Conservation (phyloP, 2,113 vertebrate genomes). For the Rutilus rutilus region DNA sequence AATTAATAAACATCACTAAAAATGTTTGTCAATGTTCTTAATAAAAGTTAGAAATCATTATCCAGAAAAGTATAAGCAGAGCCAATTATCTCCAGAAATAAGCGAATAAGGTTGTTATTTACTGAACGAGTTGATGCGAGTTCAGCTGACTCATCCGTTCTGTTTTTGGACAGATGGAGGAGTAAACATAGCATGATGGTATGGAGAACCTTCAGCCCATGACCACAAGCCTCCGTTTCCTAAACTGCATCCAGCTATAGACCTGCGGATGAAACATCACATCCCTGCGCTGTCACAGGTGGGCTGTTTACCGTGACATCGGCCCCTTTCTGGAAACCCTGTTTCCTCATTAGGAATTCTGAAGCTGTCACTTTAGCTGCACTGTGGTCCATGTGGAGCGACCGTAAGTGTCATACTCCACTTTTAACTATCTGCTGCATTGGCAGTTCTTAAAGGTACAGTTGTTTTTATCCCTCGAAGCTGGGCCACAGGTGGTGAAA, state of each 20-base stretch:
- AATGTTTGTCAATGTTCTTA: not conserved
- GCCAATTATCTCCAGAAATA: not conserved
- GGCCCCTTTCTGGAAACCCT: not conserved
- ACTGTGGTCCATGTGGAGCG: constrained; percentile 25
- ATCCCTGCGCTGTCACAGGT: constrained; percentile 15
- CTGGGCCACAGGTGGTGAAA: constrained; percentile 33
- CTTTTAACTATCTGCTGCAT: constrained; percentile 32
- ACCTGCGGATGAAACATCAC: not conserved
- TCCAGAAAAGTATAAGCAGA: not conserved
- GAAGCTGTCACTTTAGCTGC: constrained; percentile 36
- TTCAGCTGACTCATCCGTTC: constrained; percentile 14
- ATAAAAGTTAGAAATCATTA: too few relatives aligned
- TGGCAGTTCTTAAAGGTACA: constrained; percentile 44
- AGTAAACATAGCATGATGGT: constrained; percentile 17
- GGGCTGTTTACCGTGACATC: constrained; percentile 13
- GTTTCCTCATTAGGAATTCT: constrained; percentile 33
- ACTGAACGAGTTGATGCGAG: not conserved
- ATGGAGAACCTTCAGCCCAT: constrained; percentile 20
- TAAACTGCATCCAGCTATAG: constrained; percentile 4
- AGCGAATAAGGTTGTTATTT: not conserved
- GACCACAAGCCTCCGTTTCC: constrained; percentile 6
- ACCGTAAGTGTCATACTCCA: not conserved
- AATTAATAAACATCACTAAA: not conserved
- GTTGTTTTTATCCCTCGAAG: constrained; percentile 17
- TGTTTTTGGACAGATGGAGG: constrained; percentile 29